Evolutionary conservation across 2,113 vertebrate genomes (phyloP), one percentile per base, ranked within the genome.

Genomic region (Atlantisia rogersi): DNA sequence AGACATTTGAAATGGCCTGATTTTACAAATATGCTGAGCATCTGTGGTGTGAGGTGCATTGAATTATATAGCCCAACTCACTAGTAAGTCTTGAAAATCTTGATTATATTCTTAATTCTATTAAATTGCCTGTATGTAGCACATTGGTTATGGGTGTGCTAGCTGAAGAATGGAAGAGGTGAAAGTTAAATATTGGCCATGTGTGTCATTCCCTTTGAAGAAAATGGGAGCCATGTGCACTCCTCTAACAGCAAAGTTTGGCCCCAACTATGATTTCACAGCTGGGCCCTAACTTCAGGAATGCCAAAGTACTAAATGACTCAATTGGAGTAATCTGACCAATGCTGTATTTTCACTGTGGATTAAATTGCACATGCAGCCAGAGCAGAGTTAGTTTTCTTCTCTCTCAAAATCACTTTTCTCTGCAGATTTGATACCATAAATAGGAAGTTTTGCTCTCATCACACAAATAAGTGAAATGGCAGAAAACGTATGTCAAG

Each of bases 181-280:
- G 96, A 96, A 95, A 96, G 96, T 92, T 93, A 96, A 95, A 96
- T 94, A 94, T 85, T 94, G 96, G 92, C 94, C 95, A 97, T 97
- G 86, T 96, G 96, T 94, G 96, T 84, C 94, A 82, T 73, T 95
- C 91, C 67, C 96, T 96, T 95, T 97, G 96, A 97, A 96, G 96
- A 96, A 97, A 97, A 97, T 97, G 83, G 95, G 96, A 97, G 95
- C 95, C 96, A 97, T 96, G 95, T 97, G 96, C 96, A 94, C 40
- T 94, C 84, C 95, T 94, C 95, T 96, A 96, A 76, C 65, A 91
- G 88, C 74, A 85, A 74, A 82, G 77, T 91, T 94, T 95, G 94
- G 95, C 96, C 92, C 62, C 89, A 91, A 28, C 67, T 96, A 70
- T 95, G 82, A 95, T 96, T 98, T 97, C 97, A 95, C 95, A 95